phyloP scores from a whole-genome alignment of 1,140 invertebrate genomes.

The Cataglyphis hispanica region DNA sequence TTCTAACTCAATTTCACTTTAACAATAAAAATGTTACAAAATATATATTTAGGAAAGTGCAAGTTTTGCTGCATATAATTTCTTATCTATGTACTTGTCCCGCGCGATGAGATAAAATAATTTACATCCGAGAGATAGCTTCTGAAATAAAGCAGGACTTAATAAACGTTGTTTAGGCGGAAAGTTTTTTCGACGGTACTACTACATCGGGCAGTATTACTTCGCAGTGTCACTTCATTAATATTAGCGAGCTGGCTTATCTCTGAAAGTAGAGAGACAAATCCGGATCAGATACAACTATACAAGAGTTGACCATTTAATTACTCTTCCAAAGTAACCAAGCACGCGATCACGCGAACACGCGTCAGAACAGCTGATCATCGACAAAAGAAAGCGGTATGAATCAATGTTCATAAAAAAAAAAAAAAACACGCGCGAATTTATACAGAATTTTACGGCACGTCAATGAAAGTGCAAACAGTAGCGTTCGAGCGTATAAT shows the following conservation, averaged over 20 bases:
- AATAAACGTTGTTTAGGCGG: conserved; percentile 30
- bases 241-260: conserved; percentile 9
- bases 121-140: conserved; percentile 43
- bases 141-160: conserved; percentile 40
- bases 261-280: conserved; percentile 32
- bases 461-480: not conserved
- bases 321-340: conserved; percentile 28
- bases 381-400: not conserved
- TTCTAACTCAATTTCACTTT: not conserved
- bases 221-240: not conserved
- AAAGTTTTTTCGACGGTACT: conserved; percentile 12
- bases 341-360: conserved; percentile 35
- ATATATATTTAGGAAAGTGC: conserved; percentile 8
- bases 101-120: conserved; percentile 29
- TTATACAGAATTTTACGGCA: not conserved
- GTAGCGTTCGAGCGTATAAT: not conserved
- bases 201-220: not conserved
- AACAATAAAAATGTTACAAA: not conserved
- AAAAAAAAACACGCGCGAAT: not conserved
- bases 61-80: conserved; percentile 28
- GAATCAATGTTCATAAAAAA: not conserved
- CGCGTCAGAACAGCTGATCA: conserved; percentile 24
- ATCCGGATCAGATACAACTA: conserved; percentile 31
- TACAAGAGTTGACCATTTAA: conserved; percentile 36
- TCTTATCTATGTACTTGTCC: conserved; percentile 25